A percentile compares a stretch with the other conserved stretches of the same genome.
Conservation (phyloP, 53 echinoderm and acorn worm genomes). For the Antedon mediterranea region DNA sequence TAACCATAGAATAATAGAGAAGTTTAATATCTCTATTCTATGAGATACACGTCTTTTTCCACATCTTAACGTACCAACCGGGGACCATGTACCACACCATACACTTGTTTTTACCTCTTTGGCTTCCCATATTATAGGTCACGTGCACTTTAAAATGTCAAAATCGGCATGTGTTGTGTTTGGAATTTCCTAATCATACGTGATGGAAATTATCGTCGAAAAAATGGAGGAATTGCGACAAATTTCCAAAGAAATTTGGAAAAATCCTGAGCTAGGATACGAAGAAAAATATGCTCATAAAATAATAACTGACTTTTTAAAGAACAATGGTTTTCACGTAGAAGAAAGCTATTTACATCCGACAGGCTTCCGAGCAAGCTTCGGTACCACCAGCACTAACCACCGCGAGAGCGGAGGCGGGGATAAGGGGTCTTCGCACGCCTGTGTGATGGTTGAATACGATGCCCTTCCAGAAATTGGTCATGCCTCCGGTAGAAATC, state of each 20-base stretch:
- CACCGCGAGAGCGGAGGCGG: constrained; percentile 3
- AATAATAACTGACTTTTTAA: constrained; percentile 44
- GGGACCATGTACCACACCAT: no score
- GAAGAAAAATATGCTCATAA: constrained; percentile 61
- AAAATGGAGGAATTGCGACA: background rate
- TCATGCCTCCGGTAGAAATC: constrained; percentile 65
- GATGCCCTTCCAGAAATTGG: constrained; percentile 75
- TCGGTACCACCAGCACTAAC: constrained; percentile 15
- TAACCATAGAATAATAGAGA: no score
- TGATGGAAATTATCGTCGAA: background rate
- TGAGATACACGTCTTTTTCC: no score
- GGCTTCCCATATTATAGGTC: no score
- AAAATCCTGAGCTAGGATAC: constrained; percentile 58
- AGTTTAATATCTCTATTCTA: no score
- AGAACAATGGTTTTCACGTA: constrained; percentile 53
- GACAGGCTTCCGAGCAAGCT: constrained; percentile 63
- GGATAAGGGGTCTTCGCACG: constrained; percentile 12
- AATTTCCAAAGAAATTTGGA: constrained; percentile 49
- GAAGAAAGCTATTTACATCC: constrained; percentile 42
- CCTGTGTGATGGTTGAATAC: constrained; percentile 68
- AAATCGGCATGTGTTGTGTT: no score
- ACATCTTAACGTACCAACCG: no score
- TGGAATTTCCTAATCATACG: no score
- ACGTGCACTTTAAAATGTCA: no score
- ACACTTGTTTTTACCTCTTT: no score